phyloP scores from a whole-genome alignment of 2,797 vertebrate species.

The Adrianichthys oophorus region DNA sequence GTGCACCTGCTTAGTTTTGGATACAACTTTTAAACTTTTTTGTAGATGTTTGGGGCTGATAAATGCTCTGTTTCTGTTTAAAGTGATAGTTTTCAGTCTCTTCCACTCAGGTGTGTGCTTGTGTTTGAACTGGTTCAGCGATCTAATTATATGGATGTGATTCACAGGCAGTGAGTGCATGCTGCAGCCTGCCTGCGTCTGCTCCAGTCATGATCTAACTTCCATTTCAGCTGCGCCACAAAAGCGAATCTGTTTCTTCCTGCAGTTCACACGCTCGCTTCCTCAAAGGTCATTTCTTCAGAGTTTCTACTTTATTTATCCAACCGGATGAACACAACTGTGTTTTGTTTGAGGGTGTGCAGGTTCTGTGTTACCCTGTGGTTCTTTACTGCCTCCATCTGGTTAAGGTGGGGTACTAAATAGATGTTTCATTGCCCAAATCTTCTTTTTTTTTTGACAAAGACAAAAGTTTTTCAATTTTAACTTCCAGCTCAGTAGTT shows the following conservation, averaged over 20 bases:
- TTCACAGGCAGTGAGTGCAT: slow-evolving; percentile 36
- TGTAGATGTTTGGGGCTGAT: no score
- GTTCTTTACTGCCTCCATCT: slow-evolving; percentile 44
- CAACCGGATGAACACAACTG: neutral
- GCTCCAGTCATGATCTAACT: slow-evolving; percentile 13
- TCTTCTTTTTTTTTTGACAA: no score
- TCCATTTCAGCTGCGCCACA: slow-evolving; percentile 1
- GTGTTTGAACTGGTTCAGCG: slow-evolving; percentile 25
- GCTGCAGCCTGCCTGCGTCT: slow-evolving; percentile 40
- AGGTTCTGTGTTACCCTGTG: neutral
- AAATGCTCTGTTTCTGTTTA: no score
- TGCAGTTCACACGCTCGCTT: neutral
- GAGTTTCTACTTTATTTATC: no score
- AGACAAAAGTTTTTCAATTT: no score
- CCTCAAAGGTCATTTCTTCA: no score
- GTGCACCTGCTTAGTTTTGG: no score
- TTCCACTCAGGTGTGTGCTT: neutral
- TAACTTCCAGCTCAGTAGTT: no score
- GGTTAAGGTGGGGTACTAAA: slow-evolving; percentile 8
- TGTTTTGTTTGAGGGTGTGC: neutral
- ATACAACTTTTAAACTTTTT: no score
- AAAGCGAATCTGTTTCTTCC: neutral
- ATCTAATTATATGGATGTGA: slow-evolving; percentile 31
- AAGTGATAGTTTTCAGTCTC: no score
- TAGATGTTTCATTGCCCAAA: no score